Percentiles rank a stretch among this genome's conserved stretches.
These are phyloP conservation scores for Eledona agricola DNA, from an alignment of 2,888 invertebrate genomes.

Conservation along the genomic window DNA sequence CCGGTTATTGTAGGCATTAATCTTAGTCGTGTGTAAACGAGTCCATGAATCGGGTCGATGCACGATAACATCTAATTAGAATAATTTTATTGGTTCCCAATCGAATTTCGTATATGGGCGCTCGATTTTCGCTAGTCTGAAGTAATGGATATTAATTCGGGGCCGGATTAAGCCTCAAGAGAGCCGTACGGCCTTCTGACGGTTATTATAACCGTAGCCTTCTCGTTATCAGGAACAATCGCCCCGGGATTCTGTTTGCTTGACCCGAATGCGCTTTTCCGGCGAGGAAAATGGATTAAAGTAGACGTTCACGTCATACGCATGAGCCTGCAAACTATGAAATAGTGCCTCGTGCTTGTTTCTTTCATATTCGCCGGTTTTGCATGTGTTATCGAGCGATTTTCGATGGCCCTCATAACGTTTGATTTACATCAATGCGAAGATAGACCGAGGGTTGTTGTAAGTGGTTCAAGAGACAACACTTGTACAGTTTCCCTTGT, in stretches of 20 bases:
- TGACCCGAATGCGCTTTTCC: conserved; percentile 50
- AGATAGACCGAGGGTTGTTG: conserved; percentile 10
- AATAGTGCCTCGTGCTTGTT: too few species aligned
- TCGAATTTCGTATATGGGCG: conserved; percentile 17
- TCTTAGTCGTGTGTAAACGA: too few species aligned
- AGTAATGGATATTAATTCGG: conserved; percentile 57
- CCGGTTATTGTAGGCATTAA: too few species aligned
- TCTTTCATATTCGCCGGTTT: too few species aligned
- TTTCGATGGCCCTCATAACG: neutral
- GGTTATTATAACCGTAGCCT: conserved; percentile 54
- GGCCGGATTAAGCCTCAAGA: conserved; percentile 48
- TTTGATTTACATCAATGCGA: conserved; percentile 2
- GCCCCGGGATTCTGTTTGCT: conserved; percentile 55
- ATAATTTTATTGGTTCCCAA: neutral
- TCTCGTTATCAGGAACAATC: conserved; percentile 59
- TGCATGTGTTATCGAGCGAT: too few species aligned
- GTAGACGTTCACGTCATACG: conserved; percentile 39
- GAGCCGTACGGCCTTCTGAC: conserved; percentile 52
- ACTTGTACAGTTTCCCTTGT: conserved; percentile 24
- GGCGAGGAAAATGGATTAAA: conserved; percentile 46
- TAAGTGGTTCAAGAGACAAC: conserved; percentile 29
- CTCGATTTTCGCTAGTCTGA: conserved; percentile 40
- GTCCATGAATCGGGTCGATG: too few species aligned
- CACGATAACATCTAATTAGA: too few species aligned
- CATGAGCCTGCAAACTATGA: too few species aligned